Evolutionary conservation across 1,140 invertebrate species (phyloP).

Genomic region (Pogonomyrmex barbatus): DNA sequence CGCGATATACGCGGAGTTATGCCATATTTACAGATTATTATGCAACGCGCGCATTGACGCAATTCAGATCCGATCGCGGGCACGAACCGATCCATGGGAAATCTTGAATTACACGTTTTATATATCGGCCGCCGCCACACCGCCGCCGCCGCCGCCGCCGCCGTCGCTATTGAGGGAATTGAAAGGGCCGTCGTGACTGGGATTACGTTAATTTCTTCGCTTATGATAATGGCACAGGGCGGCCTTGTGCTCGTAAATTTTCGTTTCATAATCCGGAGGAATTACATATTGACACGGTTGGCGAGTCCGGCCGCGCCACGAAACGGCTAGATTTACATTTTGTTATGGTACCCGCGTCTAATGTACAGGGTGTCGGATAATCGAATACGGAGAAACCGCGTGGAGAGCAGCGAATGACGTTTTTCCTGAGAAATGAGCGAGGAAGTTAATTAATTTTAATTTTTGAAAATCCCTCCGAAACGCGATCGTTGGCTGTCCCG

Average conservation of each 20-base stretch:
- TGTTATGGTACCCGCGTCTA: conserved; percentile 12
- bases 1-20: conserved; percentile 57
- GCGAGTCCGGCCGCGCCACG: conserved; percentile 5
- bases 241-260: conserved; percentile 67
- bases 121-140: conserved; percentile 44
- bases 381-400: neutral
- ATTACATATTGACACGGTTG: conserved; percentile 59
- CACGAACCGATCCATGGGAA: conserved; percentile 75
- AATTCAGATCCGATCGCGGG: conserved; percentile 74
- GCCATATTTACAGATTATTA: conserved; percentile 69
- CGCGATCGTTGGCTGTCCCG: neutral
- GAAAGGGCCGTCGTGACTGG: conserved; percentile 65
- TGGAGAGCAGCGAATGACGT: neutral
- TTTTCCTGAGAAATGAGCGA: neutral
- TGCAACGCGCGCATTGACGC: conserved; percentile 77
- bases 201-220: conserved; percentile 65
- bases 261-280: conserved; percentile 58
- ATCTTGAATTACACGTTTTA: conserved; percentile 73
- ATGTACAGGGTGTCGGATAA: neutral
- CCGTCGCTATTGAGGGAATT: conserved; percentile 44
- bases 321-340: conserved; percentile 38
- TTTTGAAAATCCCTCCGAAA: neutral
- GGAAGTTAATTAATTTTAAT: neutral
- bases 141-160: neutral
- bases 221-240: conserved; percentile 58